These are phyloP conservation scores for Baccha elongata DNA, from an alignment of 2,888 invertebrate genomes.

Conservation along the genomic window DNA sequence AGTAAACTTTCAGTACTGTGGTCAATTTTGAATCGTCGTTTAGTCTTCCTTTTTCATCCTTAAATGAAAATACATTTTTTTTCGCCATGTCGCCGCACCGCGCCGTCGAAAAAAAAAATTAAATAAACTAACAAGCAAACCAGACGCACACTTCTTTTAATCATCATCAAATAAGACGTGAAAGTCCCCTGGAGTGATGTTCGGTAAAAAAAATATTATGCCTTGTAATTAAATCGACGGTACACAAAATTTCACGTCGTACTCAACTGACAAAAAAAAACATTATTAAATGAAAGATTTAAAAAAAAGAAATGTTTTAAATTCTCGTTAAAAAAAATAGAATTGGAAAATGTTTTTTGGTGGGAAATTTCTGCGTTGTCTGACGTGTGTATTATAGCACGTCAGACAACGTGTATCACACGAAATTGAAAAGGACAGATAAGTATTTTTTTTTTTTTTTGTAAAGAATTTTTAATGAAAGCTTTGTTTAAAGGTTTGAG, in stretches of 20 bases:
- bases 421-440: constrained; percentile 5
- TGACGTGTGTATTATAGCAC: no score
- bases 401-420: no score
- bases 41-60: neutral
- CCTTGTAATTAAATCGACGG: constrained; percentile 59
- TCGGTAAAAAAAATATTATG: constrained; percentile 50
- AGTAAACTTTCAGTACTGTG: neutral
- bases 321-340: neutral
- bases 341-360: neutral
- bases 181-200: constrained; percentile 47
- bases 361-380: neutral
- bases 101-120: neutral
- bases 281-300: neutral
- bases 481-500: neutral
- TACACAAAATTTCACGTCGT: constrained; percentile 31
- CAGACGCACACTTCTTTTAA: constrained; percentile 11
- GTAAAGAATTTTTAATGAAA: neutral
- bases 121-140: constrained; percentile 47
- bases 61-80: neutral
- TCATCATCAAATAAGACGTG: constrained; percentile 60
- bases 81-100: neutral
- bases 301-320: neutral
- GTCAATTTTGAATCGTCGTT: constrained; percentile 9
- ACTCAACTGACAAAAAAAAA: neutral
- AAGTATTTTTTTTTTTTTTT: neutral